Evolutionary conservation across 2,797 vertebrate species (phyloP).

Genomic region (Poecilia velifera): DNA sequence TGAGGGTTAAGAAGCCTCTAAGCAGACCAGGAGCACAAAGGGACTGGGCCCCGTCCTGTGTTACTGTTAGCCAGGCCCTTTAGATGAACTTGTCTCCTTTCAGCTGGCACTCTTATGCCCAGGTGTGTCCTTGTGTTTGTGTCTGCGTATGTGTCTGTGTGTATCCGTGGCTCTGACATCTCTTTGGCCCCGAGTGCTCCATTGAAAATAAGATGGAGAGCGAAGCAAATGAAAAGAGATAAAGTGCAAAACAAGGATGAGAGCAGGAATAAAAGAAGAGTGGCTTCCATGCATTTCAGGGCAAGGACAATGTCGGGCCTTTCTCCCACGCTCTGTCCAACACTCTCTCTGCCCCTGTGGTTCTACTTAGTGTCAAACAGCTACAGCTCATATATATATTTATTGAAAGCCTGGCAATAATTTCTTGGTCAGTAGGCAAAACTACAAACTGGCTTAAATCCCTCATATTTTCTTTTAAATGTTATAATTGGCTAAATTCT

Average conservation of each 20-base stretch:
- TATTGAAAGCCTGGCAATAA: conserved; percentile 27
- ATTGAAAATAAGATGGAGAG: conserved; percentile 80
- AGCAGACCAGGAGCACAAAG: conserved; percentile 71
- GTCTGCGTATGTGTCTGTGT: conserved; percentile 53
- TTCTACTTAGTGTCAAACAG: conserved; percentile 59
- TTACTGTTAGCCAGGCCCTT: conserved; percentile 78
- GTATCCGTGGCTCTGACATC: conserved; percentile 69
- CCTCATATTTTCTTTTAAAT: neutral
- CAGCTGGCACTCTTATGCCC: conserved; percentile 77
- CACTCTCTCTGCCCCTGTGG: conserved; percentile 56
- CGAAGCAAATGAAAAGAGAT: conserved; percentile 76
- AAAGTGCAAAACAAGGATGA: conserved; percentile 80
- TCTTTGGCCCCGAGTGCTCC: conserved; percentile 78
- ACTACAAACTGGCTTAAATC: conserved; percentile 1
- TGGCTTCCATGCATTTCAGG: conserved; percentile 82
- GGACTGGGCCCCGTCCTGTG: conserved; percentile 73
- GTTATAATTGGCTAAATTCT: neutral
- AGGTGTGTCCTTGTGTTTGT: conserved; percentile 78
- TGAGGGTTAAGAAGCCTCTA: conserved; percentile 71
- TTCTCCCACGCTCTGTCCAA: conserved; percentile 79
- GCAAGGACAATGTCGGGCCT: conserved; percentile 76
- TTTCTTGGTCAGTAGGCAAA: conserved; percentile 30
- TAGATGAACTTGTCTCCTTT: conserved; percentile 79
- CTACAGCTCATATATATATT: conserved; percentile 50
- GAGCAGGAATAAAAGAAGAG: conserved; percentile 77